Evolutionary conservation across 2,888 invertebrate genomes (phyloP).

Genomic region (Plebejus anna): DNA sequence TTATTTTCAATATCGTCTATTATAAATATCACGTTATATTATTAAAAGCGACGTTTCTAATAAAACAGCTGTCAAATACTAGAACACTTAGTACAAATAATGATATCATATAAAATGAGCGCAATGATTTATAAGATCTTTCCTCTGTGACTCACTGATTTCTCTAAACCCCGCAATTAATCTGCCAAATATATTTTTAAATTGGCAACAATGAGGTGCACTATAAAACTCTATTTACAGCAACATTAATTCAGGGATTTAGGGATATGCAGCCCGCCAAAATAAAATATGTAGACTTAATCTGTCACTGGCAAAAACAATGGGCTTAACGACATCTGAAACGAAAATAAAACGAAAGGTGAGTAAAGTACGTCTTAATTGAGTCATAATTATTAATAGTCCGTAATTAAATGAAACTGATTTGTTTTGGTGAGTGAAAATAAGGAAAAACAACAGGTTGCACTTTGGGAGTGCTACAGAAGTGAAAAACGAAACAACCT

Average conservation of each 20-base stretch:
- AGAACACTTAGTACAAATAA: conserved; percentile 17
- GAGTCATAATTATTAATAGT: conserved; percentile 6
- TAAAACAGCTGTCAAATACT: conserved; percentile 21
- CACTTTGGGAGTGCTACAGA: too few species aligned
- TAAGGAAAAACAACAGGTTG: neutral
- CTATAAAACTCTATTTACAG: conserved; percentile 16
- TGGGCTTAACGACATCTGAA: conserved; percentile 31
- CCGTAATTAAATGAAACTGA: neutral
- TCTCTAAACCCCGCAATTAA: neutral
- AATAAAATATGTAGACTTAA: conserved; percentile 27
- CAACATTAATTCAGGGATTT: conserved; percentile 9
- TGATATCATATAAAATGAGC: neutral
- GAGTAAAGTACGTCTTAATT: conserved; percentile 3
- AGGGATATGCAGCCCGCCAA: conserved; percentile 14
- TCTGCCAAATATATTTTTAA: conserved; percentile 23
- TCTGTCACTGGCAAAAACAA: conserved; percentile 31
- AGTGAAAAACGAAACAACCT: too few species aligned
- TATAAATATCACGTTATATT: neutral
- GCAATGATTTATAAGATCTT: conserved; percentile 16
- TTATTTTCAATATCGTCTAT: neutral
- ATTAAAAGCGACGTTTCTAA: neutral
- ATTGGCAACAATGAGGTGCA: conserved; percentile 19
- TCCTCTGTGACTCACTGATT: conserved; percentile 17
- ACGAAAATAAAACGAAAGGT: conserved; percentile 16
- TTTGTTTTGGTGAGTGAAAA: neutral